Evolutionary conservation across 2,888 invertebrate species (phyloP).

Genomic region (Liposcelis brunnea): DNA sequence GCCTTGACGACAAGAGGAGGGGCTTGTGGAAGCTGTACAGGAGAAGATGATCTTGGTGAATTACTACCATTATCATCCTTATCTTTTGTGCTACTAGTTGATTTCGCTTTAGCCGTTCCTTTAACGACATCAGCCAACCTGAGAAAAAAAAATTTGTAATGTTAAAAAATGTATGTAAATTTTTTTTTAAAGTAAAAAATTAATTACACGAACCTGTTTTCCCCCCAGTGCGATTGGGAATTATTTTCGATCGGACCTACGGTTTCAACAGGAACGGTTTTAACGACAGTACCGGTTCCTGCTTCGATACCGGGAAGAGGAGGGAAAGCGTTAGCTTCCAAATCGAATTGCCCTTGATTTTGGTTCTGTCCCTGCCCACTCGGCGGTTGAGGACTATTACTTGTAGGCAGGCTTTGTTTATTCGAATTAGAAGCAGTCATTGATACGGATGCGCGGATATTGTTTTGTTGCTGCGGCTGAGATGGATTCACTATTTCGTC

Average conservation of each 20-base stretch:
- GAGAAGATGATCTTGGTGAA: conserved; percentile 16
- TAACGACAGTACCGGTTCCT: conserved; percentile 18
- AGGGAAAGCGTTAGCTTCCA: conserved; percentile 63
- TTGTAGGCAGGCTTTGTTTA: no score
- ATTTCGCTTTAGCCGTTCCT: conserved; percentile 43
- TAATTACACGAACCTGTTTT: conserved; percentile 16
- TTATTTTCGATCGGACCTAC: conserved; percentile 8
- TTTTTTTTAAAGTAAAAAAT: not conserved
- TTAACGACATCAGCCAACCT: conserved; percentile 66
- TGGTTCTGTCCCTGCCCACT: conserved; percentile 21
- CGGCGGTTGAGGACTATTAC: conserved; percentile 6
- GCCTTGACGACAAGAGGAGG: conserved; percentile 12
- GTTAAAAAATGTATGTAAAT: not conserved
- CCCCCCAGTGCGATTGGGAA: conserved; percentile 16
- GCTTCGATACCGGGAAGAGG: conserved; percentile 51
- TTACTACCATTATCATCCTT: conserved; percentile 18
- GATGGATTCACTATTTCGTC: conserved; percentile 22
- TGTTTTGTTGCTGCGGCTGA: conserved; percentile 10
- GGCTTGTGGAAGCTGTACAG: conserved; percentile 19
- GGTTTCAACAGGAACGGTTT: conserved; percentile 17
- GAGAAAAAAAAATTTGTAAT: conserved; percentile 13
- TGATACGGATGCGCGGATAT: no score
- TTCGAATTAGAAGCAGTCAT: no score
- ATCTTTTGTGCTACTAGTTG: conserved; percentile 24
- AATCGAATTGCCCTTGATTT: conserved; percentile 49